Conservation (phyloP, 2,113 vertebrate genomes). For the Bos javanicus region DNA sequence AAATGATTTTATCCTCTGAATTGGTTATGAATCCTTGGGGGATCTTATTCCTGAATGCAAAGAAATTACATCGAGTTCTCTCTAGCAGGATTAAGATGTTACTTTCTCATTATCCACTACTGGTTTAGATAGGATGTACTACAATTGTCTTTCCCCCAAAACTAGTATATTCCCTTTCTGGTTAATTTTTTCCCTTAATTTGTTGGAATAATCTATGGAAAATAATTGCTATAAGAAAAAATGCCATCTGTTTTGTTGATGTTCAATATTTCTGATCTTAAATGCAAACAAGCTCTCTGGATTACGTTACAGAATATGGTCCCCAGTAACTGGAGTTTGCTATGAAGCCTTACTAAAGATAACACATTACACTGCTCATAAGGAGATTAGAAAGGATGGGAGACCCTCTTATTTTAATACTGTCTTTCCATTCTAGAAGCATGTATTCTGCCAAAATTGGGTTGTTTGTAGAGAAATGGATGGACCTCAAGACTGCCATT, state of each 20-base stretch:
- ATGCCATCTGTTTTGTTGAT: background rate
- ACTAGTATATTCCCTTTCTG: background rate
- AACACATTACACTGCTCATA: background rate
- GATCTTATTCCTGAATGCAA: background rate
- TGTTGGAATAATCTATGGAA: background rate
- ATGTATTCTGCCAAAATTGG: background rate
- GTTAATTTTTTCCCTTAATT: background rate
- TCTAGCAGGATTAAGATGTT: background rate
- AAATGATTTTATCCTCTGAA: background rate
- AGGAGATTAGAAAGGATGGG: background rate
- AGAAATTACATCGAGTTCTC: background rate
- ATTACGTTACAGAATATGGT: background rate
- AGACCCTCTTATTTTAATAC: background rate
- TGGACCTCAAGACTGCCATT: background rate
- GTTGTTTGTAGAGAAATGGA: background rate
- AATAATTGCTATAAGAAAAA: background rate
- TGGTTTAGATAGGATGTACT: background rate
- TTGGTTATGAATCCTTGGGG: background rate
- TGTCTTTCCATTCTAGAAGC: background rate
- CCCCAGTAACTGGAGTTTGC: background rate
- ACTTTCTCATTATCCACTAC: background rate
- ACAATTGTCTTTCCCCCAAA: background rate
- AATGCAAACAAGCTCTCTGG: background rate
- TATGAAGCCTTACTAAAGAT: background rate
- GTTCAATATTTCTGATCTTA: background rate